Percentiles rank a stretch among this genome's conserved stretches.
phyloP scores from a whole-genome alignment of 2,888 invertebrate genomes.

The Diplolepis rosae region DNA sequence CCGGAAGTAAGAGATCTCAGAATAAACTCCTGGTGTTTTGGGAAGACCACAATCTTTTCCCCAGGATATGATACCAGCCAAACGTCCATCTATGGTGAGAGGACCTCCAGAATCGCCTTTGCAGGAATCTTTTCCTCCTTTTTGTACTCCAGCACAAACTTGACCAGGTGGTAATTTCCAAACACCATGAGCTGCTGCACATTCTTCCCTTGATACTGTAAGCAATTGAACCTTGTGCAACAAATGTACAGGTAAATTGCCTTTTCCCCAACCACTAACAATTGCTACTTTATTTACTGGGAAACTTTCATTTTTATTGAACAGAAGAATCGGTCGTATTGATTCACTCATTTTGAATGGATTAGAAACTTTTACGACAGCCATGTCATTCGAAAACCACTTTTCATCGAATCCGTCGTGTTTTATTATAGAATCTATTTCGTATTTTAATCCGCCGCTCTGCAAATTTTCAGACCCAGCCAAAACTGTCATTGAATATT shows the following conservation, averaged over 20 bases:
- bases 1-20: constrained; percentile 75
- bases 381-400: too few species aligned
- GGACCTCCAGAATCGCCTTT: constrained; percentile 59
- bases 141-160: constrained; percentile 76
- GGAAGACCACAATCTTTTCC: constrained; percentile 76
- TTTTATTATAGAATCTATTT: too few species aligned
- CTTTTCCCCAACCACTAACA: too few species aligned
- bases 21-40: constrained; percentile 72
- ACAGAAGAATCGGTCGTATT: too few species aligned
- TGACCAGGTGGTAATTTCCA: constrained; percentile 45
- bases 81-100: constrained; percentile 48
- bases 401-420: too few species aligned
- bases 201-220: constrained; percentile 75
- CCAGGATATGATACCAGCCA: constrained; percentile 66
- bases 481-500: not conserved
- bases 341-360: too few species aligned
- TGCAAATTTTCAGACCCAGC: not conserved
- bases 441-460: not conserved
- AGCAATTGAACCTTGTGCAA: constrained; percentile 70
- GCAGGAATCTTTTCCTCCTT: constrained; percentile 74
- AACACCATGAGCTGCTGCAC: constrained; percentile 74
- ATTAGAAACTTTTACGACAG: too few species aligned
- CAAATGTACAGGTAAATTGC: too few species aligned
- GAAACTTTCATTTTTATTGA: too few species aligned
- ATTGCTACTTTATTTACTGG: too few species aligned